Percentiles rank a stretch among this genome's conserved stretches.
These are phyloP conservation scores for Aptenodytes patagonicus DNA, from an alignment of 2,113 vertebrate genomes.

Conservation along the genomic window DNA sequence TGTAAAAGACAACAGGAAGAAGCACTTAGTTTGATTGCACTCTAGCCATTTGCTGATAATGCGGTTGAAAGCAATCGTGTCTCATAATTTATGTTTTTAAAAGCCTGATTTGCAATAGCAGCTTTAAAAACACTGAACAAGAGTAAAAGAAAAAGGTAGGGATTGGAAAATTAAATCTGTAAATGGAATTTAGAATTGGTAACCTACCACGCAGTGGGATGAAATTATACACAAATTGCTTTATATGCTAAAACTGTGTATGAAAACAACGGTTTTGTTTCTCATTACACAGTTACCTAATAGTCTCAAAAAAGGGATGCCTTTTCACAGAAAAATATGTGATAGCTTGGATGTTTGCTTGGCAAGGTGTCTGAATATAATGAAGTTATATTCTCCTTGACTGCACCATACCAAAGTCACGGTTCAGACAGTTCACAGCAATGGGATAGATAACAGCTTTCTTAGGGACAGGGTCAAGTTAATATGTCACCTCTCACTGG, in stretches of 20 bases:
- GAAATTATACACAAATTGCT: not conserved
- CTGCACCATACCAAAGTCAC: not conserved
- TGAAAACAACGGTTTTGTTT: not conserved
- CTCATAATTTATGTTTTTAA: conserved; percentile 41
- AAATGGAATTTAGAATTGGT: not conserved
- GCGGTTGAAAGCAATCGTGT: conserved; percentile 28
- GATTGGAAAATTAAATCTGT: conserved; percentile 15
- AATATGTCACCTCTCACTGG: not conserved
- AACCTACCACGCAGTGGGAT: not conserved
- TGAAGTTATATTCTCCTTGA: not conserved
- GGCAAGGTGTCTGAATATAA: not conserved
- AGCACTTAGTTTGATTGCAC: conserved; percentile 56
- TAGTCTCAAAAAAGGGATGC: not conserved
- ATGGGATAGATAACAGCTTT: not conserved
- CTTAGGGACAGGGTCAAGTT: not conserved
- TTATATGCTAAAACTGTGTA: not conserved
- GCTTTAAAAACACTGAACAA: conserved; percentile 24
- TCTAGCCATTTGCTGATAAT: conserved; percentile 33
- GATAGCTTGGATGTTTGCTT: not conserved
- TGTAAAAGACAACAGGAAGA: conserved; percentile 36
- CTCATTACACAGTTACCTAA: not conserved
- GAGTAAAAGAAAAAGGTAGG: not conserved
- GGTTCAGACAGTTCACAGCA: not conserved
- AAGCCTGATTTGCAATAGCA: conserved; percentile 28
- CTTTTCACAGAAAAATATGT: not conserved